Percentiles rank a stretch among this genome's conserved stretches.
Conservation (phyloP, 2,888 invertebrate genomes). For the Drosophila paranaensis region DNA sequence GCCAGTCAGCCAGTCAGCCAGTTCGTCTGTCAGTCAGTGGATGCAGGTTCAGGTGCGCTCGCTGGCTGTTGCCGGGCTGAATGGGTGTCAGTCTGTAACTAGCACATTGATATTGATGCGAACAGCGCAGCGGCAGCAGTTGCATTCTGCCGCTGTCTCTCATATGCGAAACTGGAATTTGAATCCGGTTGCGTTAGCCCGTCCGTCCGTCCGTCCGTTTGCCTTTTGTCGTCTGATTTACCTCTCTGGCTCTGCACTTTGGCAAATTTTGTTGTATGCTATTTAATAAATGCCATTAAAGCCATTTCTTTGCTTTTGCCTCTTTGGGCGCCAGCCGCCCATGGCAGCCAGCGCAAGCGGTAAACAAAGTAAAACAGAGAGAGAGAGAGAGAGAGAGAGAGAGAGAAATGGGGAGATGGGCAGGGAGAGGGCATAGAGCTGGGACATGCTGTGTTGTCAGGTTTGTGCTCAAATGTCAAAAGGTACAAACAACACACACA, state of each 20-base stretch:
- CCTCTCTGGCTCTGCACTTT: constrained; percentile 1
- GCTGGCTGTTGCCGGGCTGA: constrained; percentile 34
- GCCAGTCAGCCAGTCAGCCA: not conserved
- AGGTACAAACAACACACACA: constrained; percentile 43
- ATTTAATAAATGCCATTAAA: constrained; percentile 77
- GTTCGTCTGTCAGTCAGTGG: not conserved
- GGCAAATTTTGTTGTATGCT: constrained; percentile 43
- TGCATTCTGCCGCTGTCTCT: constrained; percentile 36
- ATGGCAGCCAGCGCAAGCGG: constrained; percentile 9
- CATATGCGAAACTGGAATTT: constrained; percentile 69
- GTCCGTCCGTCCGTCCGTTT: constrained; percentile 3
- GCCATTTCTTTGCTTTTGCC: constrained; percentile 40
- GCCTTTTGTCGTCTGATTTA: constrained; percentile 4
- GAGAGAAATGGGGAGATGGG: not conserved
- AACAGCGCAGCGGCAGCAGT: constrained; percentile 28
- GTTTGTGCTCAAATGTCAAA: constrained; percentile 68
- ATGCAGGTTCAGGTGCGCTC: constrained; percentile 7
- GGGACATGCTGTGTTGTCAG: constrained; percentile 42
- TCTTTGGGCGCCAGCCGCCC: constrained; percentile 54
- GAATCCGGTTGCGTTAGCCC: constrained; percentile 66
- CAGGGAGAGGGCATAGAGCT: not conserved
- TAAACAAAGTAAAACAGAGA: not conserved
- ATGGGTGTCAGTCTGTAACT: constrained; percentile 75
- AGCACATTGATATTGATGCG: constrained; percentile 65
- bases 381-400: not conserved